A percentile compares a stretch with the other conserved stretches of the same genome.
These are phyloP conservation scores for Drosophila simulans DNA, from an alignment of 1,140 invertebrate species.

Conservation along the genomic window DNA sequence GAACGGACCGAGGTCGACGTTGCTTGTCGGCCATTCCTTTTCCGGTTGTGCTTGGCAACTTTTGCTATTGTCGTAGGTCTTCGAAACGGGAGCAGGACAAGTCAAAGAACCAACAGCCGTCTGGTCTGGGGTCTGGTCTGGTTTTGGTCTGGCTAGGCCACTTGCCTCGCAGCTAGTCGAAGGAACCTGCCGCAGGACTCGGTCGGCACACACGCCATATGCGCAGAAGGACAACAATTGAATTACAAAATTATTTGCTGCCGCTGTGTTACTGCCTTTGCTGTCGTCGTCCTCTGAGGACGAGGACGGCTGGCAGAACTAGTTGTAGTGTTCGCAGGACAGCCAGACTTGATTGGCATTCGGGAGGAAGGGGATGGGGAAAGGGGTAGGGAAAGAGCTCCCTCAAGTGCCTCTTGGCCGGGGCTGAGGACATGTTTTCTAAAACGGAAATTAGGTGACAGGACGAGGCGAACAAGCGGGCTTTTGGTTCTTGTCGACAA, in stretches of 20 bases:
- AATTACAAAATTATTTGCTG: conserved; percentile 76
- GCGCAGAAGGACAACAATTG: conserved; percentile 72
- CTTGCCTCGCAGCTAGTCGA: conserved; percentile 53
- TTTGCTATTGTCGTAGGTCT: conserved; percentile 78
- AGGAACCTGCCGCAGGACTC: conserved; percentile 47
- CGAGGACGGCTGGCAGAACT: conserved; percentile 55
- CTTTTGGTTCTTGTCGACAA: conserved; percentile 53
- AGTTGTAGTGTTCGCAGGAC: conserved; percentile 47
- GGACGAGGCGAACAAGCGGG: conserved; percentile 55
- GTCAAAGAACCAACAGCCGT: conserved; percentile 45
- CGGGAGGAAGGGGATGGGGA: neutral
- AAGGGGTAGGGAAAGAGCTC: conserved; percentile 3
- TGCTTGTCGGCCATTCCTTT: conserved; percentile 62
- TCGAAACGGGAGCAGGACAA: conserved; percentile 53
- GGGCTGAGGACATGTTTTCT: conserved; percentile 67
- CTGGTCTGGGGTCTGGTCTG: too few relatives aligned
- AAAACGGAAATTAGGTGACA: conserved; percentile 83
- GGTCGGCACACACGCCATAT: conserved; percentile 52
- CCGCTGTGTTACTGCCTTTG: conserved; percentile 28
- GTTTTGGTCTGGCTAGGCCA: conserved; percentile 36
- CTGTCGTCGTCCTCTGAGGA: conserved; percentile 14
- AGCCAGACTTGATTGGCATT: conserved; percentile 11
- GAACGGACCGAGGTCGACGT: conserved; percentile 30
- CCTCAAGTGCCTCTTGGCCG: conserved; percentile 58
- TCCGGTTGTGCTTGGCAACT: conserved; percentile 61